These are phyloP conservation scores for Sclerurus mexicanus DNA, from an alignment of 2,113 vertebrate species.

Conservation along the genomic window DNA sequence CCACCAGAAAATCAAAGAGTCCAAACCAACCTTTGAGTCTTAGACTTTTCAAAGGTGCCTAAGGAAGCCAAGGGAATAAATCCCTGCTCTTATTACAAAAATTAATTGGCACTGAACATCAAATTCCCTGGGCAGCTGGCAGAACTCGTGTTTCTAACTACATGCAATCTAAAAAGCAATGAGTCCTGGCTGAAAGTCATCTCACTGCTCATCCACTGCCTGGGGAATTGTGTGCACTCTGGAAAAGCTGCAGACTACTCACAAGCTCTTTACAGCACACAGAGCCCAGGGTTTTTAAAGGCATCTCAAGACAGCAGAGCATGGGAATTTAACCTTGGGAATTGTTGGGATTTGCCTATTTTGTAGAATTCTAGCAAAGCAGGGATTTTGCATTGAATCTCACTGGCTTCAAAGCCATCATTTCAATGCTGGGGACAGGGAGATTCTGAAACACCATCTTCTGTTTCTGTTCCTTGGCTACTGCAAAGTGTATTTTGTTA, in stretches of 20 bases:
- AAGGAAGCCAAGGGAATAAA: not conserved
- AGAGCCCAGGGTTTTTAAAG: not conserved
- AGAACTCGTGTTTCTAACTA: not conserved
- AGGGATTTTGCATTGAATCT: not conserved
- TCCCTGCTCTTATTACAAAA: slow-evolving; percentile 23
- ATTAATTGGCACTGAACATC: slow-evolving; percentile 54
- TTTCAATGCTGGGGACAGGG: not conserved
- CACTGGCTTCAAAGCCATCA: not conserved
- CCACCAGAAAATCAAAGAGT: not conserved
- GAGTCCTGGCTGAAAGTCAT: not conserved
- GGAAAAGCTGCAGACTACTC: not conserved
- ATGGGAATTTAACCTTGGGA: not conserved
- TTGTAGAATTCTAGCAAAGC: not conserved
- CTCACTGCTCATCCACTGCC: not conserved
- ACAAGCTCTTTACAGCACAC: not conserved
- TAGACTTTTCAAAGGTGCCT: not conserved
- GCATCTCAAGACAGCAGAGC: slow-evolving; percentile 21
- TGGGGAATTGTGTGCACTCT: not conserved
- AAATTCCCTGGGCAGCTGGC: not conserved
- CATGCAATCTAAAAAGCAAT: not conserved
- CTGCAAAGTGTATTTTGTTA: not conserved
- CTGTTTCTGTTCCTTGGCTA: not conserved
- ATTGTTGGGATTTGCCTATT: not conserved
- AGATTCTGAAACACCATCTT: not conserved
- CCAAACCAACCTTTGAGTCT: not conserved